Conservation (phyloP, 2,113 vertebrate genomes). For the cattle (Bos taurus) region ARS-UCD2.0 NC_037342.1:52601501-52602000, state of each 20-base stretch:
- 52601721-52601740: not conserved
- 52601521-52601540: not conserved
- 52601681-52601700: not conserved
- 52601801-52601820: slow-evolving; percentile 33
- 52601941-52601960: not conserved
- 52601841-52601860: slow-evolving; percentile 1
- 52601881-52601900: not conserved
- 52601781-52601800: not conserved
- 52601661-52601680: not conserved
- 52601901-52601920: not conserved
- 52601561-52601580: not conserved
- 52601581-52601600: not conserved
- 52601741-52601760: not conserved
- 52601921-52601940: not conserved
- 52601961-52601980: not conserved
- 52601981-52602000: not conserved
- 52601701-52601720: not conserved
- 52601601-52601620: not conserved
- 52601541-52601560: not conserved
- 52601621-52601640: not conserved
- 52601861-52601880: not conserved
- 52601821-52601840: slow-evolving; percentile 25
- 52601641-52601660: not conserved
- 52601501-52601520: not conserved
- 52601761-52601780: not conserved